Evolutionary conservation across 2,113 vertebrate species (phyloP).

Genomic region (Zosterops japonicus): DNA sequence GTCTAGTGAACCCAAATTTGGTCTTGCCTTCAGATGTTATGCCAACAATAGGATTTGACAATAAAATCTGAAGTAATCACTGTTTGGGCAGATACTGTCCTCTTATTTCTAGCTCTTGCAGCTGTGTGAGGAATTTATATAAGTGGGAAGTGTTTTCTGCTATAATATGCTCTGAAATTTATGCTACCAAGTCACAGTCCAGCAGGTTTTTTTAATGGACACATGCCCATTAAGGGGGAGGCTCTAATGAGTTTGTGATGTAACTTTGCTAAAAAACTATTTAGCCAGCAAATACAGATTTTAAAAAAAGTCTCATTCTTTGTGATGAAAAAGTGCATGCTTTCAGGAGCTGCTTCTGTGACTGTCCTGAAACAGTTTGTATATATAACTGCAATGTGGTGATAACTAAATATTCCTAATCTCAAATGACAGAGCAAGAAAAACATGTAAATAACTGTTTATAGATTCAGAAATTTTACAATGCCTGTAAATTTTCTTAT

Average conservation of each 20-base stretch:
- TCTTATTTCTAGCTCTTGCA: background rate
- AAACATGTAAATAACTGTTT: background rate
- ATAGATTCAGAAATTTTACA: background rate
- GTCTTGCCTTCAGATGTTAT: background rate
- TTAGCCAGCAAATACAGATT: background rate
- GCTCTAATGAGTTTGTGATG: background rate
- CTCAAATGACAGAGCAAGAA: background rate
- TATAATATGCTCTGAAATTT: background rate
- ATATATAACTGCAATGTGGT: background rate
- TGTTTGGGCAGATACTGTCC: background rate
- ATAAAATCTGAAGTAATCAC: background rate
- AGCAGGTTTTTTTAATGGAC: background rate
- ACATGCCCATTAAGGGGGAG: fast-evolving
- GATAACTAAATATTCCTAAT: background rate
- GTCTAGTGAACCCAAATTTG: background rate
- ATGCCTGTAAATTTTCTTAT: background rate
- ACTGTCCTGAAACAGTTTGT: background rate
- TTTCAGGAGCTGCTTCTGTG: background rate
- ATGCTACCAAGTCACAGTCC: background rate
- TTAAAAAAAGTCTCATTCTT: background rate
- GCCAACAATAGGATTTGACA: background rate
- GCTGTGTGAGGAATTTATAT: background rate
- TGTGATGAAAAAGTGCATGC: background rate
- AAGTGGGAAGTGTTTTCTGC: background rate
- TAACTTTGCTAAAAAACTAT: background rate